A percentile compares a stretch with the other conserved stretches of the same genome.
Conservation (phyloP, 2,888 invertebrate species). For the Argynnis bischoffii region DNA sequence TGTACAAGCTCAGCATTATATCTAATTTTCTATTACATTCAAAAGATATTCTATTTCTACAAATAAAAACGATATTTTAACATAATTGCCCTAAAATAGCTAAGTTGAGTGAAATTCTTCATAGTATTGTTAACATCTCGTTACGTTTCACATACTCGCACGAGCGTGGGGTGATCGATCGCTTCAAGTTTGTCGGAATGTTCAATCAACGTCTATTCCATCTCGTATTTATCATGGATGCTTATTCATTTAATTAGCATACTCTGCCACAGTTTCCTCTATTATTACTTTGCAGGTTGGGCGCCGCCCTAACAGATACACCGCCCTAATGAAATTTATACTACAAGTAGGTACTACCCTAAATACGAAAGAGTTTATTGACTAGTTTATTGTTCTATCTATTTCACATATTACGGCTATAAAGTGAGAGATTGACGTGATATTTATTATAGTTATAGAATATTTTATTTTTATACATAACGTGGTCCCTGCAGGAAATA, state of each 20-base stretch:
- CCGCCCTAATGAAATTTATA: no score
- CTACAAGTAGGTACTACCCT: not conserved
- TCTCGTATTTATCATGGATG: slow-evolving; percentile 39
- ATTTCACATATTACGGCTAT: no score
- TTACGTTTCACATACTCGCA: slow-evolving; percentile 2
- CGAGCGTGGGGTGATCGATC: slow-evolving; percentile 35
- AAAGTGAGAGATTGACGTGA: no score
- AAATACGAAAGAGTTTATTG: not conserved
- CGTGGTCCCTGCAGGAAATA: no score
- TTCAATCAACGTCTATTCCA: slow-evolving; percentile 43
- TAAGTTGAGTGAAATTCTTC: not conserved
- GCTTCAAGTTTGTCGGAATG: slow-evolving; percentile 36
- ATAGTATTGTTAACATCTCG: not conserved
- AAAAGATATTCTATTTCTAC: no score
- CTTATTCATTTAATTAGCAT: slow-evolving; percentile 37
- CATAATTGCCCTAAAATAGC: not conserved
- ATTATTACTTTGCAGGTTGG: not conserved
- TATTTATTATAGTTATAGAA: no score
- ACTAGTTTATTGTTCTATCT: no score
- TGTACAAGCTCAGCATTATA: no score
- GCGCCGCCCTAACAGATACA: no score
- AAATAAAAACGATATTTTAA: not conserved
- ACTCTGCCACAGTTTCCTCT: slow-evolving; percentile 4
- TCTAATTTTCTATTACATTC: no score
- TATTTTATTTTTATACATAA: no score